Evolutionary conservation across 2,888 invertebrate species (phyloP).

Genomic region (Digitonthophagus gazella): DNA sequence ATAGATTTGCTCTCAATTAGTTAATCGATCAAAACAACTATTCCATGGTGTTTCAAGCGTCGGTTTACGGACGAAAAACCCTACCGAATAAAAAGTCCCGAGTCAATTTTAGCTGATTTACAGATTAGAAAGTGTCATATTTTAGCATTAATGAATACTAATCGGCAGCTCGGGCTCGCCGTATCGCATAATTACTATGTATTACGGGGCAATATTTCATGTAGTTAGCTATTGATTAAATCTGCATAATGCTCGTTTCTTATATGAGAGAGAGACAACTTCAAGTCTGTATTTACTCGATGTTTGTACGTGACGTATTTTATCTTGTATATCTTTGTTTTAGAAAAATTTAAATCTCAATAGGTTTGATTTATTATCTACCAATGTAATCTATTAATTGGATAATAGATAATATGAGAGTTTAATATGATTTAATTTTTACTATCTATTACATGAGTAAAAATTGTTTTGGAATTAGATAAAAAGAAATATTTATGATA

Average conservation of each 20-base stretch:
- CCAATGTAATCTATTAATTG: too few species aligned
- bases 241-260: not conserved
- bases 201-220: not conserved
- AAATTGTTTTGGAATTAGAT: too few species aligned
- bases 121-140: constrained; percentile 15
- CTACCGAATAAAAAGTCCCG: not conserved
- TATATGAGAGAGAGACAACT: not conserved
- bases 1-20: constrained; percentile 1
- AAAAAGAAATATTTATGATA: too few species aligned
- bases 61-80: not conserved
- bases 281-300: not conserved
- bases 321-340: too few species aligned
- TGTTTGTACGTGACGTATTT: too few species aligned
- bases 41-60: constrained; percentile 1
- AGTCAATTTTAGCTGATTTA: constrained; percentile 14
- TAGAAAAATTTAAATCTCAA: too few species aligned
- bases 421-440: too few species aligned
- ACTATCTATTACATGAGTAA: too few species aligned
- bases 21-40: constrained; percentile 5
- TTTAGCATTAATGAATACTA: constrained; percentile 14
- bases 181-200: not conserved
- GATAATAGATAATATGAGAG: too few species aligned
- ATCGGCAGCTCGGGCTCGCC: not conserved
- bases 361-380: too few species aligned
- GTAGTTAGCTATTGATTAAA: not conserved